Conservation (phyloP, 2,113 vertebrate genomes). For the Ceratotherium simum region DNA sequence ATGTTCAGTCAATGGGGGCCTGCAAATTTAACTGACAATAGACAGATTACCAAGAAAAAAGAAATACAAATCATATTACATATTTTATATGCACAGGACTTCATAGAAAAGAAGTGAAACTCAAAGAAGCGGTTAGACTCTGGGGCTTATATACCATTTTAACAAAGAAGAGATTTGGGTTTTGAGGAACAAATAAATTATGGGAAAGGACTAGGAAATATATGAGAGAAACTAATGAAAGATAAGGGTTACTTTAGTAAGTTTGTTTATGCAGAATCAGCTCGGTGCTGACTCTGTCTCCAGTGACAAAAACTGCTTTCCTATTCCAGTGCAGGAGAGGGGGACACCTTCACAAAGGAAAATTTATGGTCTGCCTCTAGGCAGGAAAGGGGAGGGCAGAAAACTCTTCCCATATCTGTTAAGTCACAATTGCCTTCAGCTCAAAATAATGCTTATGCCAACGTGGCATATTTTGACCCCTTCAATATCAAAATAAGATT, state of each 20-base stretch:
- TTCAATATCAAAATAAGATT: neutral
- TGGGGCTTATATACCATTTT: neutral
- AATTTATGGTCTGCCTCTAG: neutral
- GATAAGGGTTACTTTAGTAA: neutral
- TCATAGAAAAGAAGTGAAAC: slow-evolving; percentile 19
- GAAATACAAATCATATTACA: neutral
- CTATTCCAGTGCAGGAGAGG: neutral
- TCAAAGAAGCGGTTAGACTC: neutral
- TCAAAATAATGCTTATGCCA: slow-evolving; percentile 1
- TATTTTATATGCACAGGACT: neutral
- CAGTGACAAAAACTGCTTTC: neutral
- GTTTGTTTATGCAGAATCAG: neutral
- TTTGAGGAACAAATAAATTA: neutral
- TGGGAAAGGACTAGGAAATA: neutral
- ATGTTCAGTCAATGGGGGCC: neutral
- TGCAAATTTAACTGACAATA: neutral
- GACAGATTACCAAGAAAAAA: neutral
- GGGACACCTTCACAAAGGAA: neutral
- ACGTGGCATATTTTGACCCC: neutral
- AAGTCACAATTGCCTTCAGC: neutral
- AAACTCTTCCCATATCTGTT: neutral
- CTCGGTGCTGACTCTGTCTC: neutral
- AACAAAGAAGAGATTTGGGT: neutral
- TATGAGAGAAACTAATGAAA: neutral
- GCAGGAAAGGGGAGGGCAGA: neutral